Evolutionary conservation across 2,888 invertebrate genomes (phyloP), one percentile per base, ranked within the genome.

Genomic region (Bellardia bayeri): DNA sequence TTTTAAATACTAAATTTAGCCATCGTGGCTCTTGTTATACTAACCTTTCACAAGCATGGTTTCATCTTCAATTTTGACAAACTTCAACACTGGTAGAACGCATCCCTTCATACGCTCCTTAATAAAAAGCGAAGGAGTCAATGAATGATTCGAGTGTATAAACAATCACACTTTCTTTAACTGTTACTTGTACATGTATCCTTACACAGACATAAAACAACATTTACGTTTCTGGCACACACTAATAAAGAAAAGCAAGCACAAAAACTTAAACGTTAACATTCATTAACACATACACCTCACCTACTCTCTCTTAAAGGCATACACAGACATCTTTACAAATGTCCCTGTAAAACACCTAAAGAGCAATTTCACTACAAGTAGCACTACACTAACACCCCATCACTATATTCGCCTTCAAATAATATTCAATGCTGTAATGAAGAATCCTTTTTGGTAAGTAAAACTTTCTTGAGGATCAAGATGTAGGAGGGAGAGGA

Each of bases 121-220:
- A 45, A 45, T 11, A 13, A 45, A 9, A 8, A 54, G 11, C 3
- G n/a, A 54, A 8, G 30, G 11, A 56, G 16, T 56, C 71, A 56
- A 16, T 16, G 45, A 71, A 71, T 71, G 54, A 16, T n/a, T n/a
- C 40, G 40, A 23, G 3, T 14, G 3, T 14, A 49, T 37, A 71
- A 71, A 56, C 54, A 71, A 71, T 56, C 54, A 71, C 54, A 71
- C 37, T 71, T 54, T 2, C n/a, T 40, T 71, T 71, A 71, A 64
- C 63, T n/a, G 40, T 40, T 64, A 64, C 40, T 64, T 64, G 9
- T 16, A 64, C 63, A 64, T n/a, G 37, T 40, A 40, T 16, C 6
- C 37, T 5, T 14, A 61, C 33, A 13, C 69, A 51, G 4, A n/a
- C 51, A 14, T 11, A 9, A 42, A 16, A 13, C 6, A 61, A 33